Conservation (phyloP, 1,140 invertebrate species). For the Hylyphantes graminicola region DNA sequence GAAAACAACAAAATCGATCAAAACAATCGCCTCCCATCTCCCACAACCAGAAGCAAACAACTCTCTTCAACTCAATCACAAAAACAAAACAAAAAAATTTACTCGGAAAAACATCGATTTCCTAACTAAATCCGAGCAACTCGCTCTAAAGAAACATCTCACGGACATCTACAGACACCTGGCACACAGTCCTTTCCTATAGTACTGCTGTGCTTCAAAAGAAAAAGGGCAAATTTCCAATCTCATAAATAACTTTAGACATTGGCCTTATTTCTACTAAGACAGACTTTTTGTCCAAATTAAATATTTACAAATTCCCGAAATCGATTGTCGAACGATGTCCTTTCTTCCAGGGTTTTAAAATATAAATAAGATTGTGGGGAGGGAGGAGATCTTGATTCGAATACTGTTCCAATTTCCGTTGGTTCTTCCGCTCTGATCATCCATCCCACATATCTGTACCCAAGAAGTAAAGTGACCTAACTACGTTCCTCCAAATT, state of each 20-base stretch:
- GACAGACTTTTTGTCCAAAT: background rate
- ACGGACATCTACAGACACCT: slow-evolving; percentile 1
- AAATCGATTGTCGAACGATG: slow-evolving; percentile 34
- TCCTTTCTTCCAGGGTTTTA: slow-evolving; percentile 12
- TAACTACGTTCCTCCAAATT: no score
- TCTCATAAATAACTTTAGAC: no score
- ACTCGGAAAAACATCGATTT: background rate
- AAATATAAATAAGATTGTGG: slow-evolving; percentile 21
- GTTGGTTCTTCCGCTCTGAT: no score
- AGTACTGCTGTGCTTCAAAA: no score
- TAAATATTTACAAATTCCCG: slow-evolving; percentile 38
- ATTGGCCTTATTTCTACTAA: no score
- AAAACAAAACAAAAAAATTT: background rate
- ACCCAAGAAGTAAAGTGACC: no score
- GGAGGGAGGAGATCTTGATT: no score
- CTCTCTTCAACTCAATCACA: background rate
- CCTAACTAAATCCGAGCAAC: background rate
- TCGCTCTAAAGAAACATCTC: background rate
- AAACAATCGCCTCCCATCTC: slow-evolving; percentile 15
- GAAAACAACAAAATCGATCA: slow-evolving; percentile 23
- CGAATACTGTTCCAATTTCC: no score
- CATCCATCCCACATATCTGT: no score
- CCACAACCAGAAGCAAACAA: background rate
- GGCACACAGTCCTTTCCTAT: background rate
- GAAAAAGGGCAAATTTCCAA: no score